Evolutionary conservation across 2,888 invertebrate genomes (phyloP).

Genomic region (Drosophila tripunctata): DNA sequence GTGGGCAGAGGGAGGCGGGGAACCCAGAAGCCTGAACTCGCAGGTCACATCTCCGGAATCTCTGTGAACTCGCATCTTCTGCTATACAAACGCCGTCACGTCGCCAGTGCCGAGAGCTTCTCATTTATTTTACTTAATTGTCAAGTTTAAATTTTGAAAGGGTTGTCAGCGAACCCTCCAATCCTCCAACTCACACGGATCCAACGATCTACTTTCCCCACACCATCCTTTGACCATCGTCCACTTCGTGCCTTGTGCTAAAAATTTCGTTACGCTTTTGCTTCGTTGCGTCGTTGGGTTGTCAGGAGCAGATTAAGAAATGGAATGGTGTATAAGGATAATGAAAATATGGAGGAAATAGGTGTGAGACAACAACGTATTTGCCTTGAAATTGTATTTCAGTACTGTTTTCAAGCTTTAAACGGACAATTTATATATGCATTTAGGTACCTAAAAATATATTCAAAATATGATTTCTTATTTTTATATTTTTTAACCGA

Average conservation of each 20-base stretch:
- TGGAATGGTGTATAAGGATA: conserved; percentile 23
- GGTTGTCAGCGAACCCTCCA: conserved; percentile 62
- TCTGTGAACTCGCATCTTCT: conserved; percentile 57
- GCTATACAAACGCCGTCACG: conserved; percentile 59
- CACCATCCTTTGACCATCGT: background rate
- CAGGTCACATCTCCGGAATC: conserved; percentile 40
- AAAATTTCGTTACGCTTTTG: conserved; percentile 61
- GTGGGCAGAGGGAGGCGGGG: background rate
- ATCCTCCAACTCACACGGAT: background rate
- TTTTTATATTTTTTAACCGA: no score
- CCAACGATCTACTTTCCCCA: background rate
- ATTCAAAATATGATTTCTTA: no score
- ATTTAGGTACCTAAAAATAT: no score
- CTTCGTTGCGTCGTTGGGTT: conserved; percentile 49
- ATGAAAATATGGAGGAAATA: conserved; percentile 6
- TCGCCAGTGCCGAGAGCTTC: conserved; percentile 59
- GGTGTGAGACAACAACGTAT: conserved; percentile 22
- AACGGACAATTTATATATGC: background rate
- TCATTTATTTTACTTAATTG: conserved; percentile 82
- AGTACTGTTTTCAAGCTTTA: conserved; percentile 19
- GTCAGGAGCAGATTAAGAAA: conserved; percentile 42
- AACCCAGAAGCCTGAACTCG: conserved; percentile 23
- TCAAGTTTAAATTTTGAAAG: conserved; percentile 78
- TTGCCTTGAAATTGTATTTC: conserved; percentile 27
- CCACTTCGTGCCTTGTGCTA: conserved; percentile 7